Evolutionary conservation across 2,888 invertebrate genomes (phyloP).

Genomic region (Phlogophora meticulosa): DNA sequence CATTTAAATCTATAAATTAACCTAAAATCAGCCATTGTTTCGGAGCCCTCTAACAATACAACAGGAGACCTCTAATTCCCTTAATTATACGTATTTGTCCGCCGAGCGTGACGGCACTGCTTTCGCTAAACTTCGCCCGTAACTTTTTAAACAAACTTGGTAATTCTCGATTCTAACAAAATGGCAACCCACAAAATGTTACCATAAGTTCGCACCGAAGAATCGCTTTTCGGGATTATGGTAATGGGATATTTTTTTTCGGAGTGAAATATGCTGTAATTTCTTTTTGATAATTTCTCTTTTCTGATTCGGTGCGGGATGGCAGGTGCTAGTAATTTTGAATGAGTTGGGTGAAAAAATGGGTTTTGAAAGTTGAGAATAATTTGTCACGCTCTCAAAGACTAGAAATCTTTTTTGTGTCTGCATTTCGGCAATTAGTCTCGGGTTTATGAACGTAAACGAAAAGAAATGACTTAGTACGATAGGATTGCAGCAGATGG

Average conservation of each 20-base stretch:
- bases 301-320: slow-evolving; percentile 15
- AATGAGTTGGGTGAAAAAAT: slow-evolving; percentile 35
- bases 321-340: slow-evolving; percentile 41
- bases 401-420: slow-evolving; percentile 9
- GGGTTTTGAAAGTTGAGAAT: slow-evolving; percentile 27
- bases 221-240: slow-evolving; percentile 58
- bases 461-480: too few relatives aligned
- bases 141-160: slow-evolving; percentile 62
- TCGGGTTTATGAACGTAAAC: not conserved
- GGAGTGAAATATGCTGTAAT: slow-evolving; percentile 38
- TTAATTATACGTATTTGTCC: slow-evolving; percentile 64
- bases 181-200: slow-evolving; percentile 45
- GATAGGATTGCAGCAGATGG: too few relatives aligned
- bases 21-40: slow-evolving; percentile 17
- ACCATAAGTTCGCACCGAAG: slow-evolving; percentile 50
- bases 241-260: slow-evolving; percentile 36
- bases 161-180: slow-evolving; percentile 50
- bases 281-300: slow-evolving; percentile 45
- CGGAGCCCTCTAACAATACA: slow-evolving; percentile 24
- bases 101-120: slow-evolving; percentile 34
- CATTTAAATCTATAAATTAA: slow-evolving; percentile 29
- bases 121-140: slow-evolving; percentile 29
- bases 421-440: slow-evolving; percentile 11
- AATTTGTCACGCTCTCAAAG: slow-evolving; percentile 30
- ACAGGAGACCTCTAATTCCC: slow-evolving; percentile 36